Conservation (phyloP, 2,888 invertebrate species). For the Drosophila mimica region DNA sequence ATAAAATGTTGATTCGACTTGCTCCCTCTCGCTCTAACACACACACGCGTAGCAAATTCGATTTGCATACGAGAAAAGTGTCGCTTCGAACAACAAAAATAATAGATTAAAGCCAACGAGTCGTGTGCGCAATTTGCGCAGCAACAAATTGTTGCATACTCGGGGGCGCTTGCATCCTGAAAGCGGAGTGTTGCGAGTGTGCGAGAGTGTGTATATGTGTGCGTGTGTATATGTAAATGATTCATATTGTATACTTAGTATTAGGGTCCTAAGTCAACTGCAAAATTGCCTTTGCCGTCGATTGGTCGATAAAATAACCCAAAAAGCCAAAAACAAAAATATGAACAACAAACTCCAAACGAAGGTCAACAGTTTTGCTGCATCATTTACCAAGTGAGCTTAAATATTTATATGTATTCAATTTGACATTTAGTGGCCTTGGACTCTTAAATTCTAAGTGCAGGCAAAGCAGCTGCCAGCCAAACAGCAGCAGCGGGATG, state of each 20-base stretch:
- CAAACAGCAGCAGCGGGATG: conserved; percentile 19
- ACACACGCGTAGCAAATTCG: not conserved
- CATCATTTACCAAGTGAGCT: conserved; percentile 61
- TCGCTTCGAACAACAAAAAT: conserved; percentile 11
- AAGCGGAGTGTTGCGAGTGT: conserved; percentile 8
- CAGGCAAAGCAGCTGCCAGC: conserved; percentile 33
- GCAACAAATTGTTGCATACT: conserved; percentile 39
- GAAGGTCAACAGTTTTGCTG: conserved; percentile 53
- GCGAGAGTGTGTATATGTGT: not conserved
- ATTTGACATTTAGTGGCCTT: conserved; percentile 69
- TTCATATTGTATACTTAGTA: conserved; percentile 64
- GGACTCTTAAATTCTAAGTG: conserved; percentile 43
- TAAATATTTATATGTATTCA: conserved; percentile 71
- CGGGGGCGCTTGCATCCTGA: conserved; percentile 12
- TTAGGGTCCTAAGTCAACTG: conserved; percentile 74
- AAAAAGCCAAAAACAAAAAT: conserved; percentile 22
- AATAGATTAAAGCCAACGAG: conserved; percentile 29
- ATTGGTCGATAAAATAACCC: conserved; percentile 56
- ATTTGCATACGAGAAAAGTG: conserved; percentile 30
- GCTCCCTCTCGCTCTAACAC: not conserved
- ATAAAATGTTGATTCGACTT: conserved; percentile 30
- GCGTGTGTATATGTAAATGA: conserved; percentile 22
- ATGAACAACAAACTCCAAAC: conserved; percentile 8
- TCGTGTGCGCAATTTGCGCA: conserved; percentile 47
- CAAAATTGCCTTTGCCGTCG: conserved; percentile 59